Conservation (phyloP, 2,888 invertebrate species). For the Apotomis turbidana region DNA sequence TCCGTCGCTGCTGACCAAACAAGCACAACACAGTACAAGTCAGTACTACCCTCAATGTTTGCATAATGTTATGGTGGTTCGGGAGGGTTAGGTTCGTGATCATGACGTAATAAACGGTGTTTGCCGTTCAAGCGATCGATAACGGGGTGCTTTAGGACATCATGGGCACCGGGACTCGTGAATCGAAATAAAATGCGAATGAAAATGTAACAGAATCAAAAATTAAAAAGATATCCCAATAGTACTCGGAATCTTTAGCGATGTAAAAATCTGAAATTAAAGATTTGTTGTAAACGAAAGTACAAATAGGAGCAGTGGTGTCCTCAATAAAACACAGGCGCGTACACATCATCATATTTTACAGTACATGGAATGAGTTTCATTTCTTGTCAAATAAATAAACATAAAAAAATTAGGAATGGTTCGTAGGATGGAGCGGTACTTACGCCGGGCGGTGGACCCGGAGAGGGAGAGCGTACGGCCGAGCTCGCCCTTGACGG, state of each 20-base stretch:
- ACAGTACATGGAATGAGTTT: conserved; percentile 6
- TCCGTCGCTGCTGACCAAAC: conserved; percentile 84
- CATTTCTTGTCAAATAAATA: not conserved
- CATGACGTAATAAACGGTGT: conserved; percentile 47
- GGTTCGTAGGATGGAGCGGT: conserved; percentile 41
- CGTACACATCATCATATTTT: conserved; percentile 1
- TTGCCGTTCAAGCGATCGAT: conserved; percentile 29
- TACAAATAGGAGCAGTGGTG: not conserved
- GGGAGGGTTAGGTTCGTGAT: conserved; percentile 57
- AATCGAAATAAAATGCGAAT: conserved; percentile 28
- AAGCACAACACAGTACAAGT: conserved; percentile 82
- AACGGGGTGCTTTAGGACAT: conserved; percentile 30
- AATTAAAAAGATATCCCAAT: conserved; percentile 13
- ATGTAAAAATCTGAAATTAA: not conserved
- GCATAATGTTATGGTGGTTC: conserved; percentile 62
- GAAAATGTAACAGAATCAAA: conserved; percentile 28
- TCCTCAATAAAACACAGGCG: conserved; percentile 13
- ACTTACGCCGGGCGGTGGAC: conserved; percentile 89
- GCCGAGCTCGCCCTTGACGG: conserved; percentile 92
- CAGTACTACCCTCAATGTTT: conserved; percentile 78
- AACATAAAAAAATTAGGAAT: not conserved
- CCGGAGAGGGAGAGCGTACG: conserved; percentile 92
- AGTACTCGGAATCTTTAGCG: conserved; percentile 8
- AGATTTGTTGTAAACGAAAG: not conserved
- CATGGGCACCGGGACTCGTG: conserved; percentile 18